Evolutionary conservation across 2,797 vertebrate species (phyloP), one percentile per base, ranked within the genome.

Genomic region (Bryconaethiops microstoma): DNA sequence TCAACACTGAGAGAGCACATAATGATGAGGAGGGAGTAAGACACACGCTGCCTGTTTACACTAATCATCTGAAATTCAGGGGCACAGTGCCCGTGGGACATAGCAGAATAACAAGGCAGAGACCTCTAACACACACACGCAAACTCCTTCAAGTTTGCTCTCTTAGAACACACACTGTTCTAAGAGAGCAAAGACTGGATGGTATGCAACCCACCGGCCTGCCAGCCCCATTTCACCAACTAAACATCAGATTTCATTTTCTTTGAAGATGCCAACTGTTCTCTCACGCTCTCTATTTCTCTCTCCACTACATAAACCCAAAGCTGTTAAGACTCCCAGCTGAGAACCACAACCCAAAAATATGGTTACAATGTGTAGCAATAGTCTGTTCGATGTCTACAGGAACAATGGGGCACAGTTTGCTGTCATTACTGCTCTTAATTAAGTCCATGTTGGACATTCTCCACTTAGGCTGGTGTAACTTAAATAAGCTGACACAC

Each of bases 41-140:
- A 89, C 90, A 90, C 88, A 92, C 88, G 90, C 89, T 88, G 90
- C 88, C 87, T 81, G 86, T 92, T 92, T 90, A 88, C 86, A 85
- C 91, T 93, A 92, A 90, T 88, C 90, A 88, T 90, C 88, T 82
- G 85, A 85, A 92, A 82, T 83, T 68, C 83, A 88, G 86, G 86
- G 72, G 35, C 65, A 65, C 39, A 12, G 40, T 77, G 82, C 50
- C 67, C 40, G 39, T 74, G 62, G 74, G 63, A 70, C 67, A 78
- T 64, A 48, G 42, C 54, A 60, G 25, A 83, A 80, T 50, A 70
- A 71, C 19, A 52, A 45, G 42, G 62, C 21, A 45, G 25, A 59
- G 59, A 25, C 8, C 12, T 55, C 7, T 14, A 19, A 48, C n/a
- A 73, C 69, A 71, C 29, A 57, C 23, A 74, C 13, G 21, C 65